Evolutionary conservation across 2,113 vertebrate genomes (phyloP).

Genomic region (Morone chrysops): DNA sequence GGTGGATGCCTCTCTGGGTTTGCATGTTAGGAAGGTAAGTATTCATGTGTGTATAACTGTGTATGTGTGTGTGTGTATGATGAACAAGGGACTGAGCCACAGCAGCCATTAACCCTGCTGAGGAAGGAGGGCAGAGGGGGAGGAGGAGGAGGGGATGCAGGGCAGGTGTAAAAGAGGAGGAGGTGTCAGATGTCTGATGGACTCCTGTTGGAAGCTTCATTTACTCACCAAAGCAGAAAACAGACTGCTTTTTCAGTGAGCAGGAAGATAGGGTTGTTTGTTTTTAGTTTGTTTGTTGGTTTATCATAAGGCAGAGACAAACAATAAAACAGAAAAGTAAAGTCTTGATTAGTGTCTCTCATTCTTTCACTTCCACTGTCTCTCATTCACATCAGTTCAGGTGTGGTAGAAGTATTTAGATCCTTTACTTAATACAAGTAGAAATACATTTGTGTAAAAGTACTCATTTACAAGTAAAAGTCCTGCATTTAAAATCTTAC

Average conservation of each 20-base stretch:
- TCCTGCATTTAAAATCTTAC: neutral
- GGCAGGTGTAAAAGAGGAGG: conserved; percentile 63
- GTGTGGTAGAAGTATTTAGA: too few relatives aligned
- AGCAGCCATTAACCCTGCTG: neutral
- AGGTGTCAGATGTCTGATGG: conserved; percentile 92
- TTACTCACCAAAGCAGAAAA: conserved; percentile 1
- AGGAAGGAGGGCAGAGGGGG: conserved; percentile 45
- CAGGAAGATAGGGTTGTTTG: neutral
- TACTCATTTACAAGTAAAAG: neutral
- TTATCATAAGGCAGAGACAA: neutral
- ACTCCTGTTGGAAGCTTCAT: conserved; percentile 23
- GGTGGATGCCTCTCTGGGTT: neutral
- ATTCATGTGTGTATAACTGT: neutral
- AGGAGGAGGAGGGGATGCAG: conserved; percentile 6
- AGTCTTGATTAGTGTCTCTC: neutral
- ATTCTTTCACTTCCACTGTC: too few relatives aligned
- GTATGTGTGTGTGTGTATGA: neutral
- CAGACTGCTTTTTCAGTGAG: neutral
- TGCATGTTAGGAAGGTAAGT: neutral
- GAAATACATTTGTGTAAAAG: neutral
- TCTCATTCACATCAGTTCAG: neutral
- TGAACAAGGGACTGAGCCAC: neutral
- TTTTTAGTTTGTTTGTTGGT: neutral
- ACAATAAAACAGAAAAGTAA: neutral
- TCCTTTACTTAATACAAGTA: neutral